A percentile compares a stretch with the other conserved stretches of the same genome.
These are phyloP conservation scores for Tricholaema leucomelas DNA, from an alignment of 2,113 vertebrate species.

Conservation along the genomic window DNA sequence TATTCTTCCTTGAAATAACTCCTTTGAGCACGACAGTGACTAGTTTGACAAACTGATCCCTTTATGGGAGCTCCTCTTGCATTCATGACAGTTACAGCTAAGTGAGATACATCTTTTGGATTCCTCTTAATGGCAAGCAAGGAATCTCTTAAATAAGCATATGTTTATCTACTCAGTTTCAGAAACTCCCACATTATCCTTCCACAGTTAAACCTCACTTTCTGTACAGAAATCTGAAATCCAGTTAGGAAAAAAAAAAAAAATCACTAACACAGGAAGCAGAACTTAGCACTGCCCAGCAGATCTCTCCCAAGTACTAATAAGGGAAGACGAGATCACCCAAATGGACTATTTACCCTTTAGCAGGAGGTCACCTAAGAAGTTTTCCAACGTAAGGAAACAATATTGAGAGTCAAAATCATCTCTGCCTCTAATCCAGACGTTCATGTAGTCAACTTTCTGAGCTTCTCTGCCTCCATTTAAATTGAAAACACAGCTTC, in stretches of 20 bases:
- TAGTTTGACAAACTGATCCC: not conserved
- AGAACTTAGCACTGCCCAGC: not conserved
- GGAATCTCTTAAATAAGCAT: not conserved
- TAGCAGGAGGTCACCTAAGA: not conserved
- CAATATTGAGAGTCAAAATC: not conserved
- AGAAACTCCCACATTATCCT: not conserved
- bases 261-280: not conserved
- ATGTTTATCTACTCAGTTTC: not conserved
- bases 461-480: not conserved
- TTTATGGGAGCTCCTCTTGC: not conserved
- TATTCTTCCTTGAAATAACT: not conserved
- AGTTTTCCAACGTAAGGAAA: not conserved
- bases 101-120: not conserved
- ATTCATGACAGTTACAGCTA: not conserved
- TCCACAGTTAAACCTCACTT: not conserved
- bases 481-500: not conserved
- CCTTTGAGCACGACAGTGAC: not conserved
- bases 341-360: not conserved
- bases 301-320: not conserved
- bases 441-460: not conserved
- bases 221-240: not conserved
- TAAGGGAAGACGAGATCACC: not conserved
- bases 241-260: not conserved
- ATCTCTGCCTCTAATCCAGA: not conserved
- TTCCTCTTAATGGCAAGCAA: slow-evolving; percentile 10